Evolutionary conservation across 2,797 vertebrate genomes (phyloP).

Genomic region (Prionace glauca): DNA sequence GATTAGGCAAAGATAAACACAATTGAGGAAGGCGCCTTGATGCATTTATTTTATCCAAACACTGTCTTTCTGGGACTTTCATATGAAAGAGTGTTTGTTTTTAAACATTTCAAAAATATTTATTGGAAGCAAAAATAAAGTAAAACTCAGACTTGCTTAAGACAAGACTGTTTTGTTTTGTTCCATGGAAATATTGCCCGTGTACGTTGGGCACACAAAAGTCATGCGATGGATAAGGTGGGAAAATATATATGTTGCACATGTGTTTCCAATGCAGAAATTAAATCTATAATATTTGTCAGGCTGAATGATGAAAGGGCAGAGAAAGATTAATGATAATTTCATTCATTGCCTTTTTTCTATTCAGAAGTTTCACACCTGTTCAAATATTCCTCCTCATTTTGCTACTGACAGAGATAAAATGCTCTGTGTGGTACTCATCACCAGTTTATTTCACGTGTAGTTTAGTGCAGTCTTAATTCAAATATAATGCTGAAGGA

Average conservation of each 20-base stretch:
- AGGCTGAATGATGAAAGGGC: not conserved
- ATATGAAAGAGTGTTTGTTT: not conserved
- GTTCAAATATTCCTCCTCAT: not conserved
- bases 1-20: not conserved
- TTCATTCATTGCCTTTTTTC: not conserved
- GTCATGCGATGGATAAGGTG: not conserved
- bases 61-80: not conserved
- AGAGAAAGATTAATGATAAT: not conserved
- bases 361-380: not conserved
- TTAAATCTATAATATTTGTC: not conserved
- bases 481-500: not conserved
- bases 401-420: constrained; percentile 6
- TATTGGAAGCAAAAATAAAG: not conserved
- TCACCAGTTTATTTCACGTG: not conserved
- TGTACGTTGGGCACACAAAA: not conserved
- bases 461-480: not conserved
- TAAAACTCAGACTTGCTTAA: not conserved
- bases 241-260: not conserved
- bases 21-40: not conserved
- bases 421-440: not conserved
- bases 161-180: not conserved
- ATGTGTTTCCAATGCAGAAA: not conserved
- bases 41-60: not conserved
- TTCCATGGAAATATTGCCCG: not conserved
- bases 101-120: not conserved